A percentile compares a stretch with the other conserved stretches of the same genome.
Evolutionary conservation across 1,140 invertebrate genomes (phyloP).

Genomic region (Habropoda laboriosa): DNA sequence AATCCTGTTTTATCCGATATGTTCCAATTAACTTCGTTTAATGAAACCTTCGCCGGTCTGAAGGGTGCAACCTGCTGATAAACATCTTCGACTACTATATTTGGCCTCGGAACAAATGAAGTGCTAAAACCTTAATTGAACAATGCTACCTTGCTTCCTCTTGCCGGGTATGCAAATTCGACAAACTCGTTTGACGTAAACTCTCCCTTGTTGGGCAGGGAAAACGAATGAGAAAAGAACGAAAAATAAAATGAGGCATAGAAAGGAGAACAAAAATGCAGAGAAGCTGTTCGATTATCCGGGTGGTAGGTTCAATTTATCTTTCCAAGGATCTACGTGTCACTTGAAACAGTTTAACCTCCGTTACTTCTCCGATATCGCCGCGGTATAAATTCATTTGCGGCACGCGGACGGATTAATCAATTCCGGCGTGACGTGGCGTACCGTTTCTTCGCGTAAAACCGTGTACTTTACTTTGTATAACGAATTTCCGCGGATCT

Average conservation of each 20-base stretch:
- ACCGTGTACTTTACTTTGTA: background rate
- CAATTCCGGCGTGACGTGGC: background rate
- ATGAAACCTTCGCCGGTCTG: background rate
- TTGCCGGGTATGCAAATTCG: background rate
- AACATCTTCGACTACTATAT: background rate
- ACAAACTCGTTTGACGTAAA: too few relatives aligned
- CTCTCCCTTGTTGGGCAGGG: too few relatives aligned
- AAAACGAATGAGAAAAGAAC: too few relatives aligned
- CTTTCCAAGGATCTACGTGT: background rate
- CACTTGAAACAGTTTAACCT: background rate
- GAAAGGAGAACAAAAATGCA: too few relatives aligned
- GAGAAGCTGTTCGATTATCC: background rate
- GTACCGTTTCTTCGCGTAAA: background rate
- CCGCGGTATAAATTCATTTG: slow-evolving; percentile 10
- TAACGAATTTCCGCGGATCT: slow-evolving; percentile 17
- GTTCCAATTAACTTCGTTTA: background rate
- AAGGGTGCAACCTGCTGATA: background rate
- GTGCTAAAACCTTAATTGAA: background rate
- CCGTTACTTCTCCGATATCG: background rate
- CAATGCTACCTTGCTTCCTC: too few relatives aligned
- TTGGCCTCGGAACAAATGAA: too few relatives aligned
- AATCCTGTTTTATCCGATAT: background rate
- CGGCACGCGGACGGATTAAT: slow-evolving; percentile 10
- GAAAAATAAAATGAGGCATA: too few relatives aligned
- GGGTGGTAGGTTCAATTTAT: background rate